Evolutionary conservation across 2,888 invertebrate genomes (phyloP).

Genomic region (Polydrusus cervinus): DNA sequence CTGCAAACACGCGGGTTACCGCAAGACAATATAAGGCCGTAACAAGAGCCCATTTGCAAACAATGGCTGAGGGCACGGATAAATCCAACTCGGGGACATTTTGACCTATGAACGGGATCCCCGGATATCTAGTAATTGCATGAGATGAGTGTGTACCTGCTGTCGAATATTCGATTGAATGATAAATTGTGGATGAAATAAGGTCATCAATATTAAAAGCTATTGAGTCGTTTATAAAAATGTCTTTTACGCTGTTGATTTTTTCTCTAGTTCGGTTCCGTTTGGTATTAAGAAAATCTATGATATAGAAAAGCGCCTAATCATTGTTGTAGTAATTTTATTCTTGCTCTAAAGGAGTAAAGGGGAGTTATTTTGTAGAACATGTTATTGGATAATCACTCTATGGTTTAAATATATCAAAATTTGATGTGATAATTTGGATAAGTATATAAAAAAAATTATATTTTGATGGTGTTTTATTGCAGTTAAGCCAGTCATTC

Average conservation of each 20-base stretch:
- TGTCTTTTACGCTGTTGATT: background rate
- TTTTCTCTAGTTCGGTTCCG: background rate
- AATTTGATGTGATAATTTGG: too few relatives aligned
- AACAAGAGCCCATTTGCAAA: constrained; percentile 70
- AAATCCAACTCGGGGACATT: constrained; percentile 65
- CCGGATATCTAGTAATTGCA: constrained; percentile 52
- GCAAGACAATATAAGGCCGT: constrained; percentile 67
- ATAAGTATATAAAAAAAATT: too few relatives aligned
- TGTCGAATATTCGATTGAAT: constrained; percentile 37
- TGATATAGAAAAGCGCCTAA: too few relatives aligned
- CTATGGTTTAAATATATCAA: too few relatives aligned
- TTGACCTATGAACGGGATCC: constrained; percentile 65
- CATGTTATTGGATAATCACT: too few relatives aligned
- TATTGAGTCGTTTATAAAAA: background rate
- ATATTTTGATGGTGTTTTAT: background rate
- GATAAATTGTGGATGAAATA: constrained; percentile 17
- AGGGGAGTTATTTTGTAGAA: too few relatives aligned
- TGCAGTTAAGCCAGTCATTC: constrained; percentile 13
- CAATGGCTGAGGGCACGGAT: constrained; percentile 67
- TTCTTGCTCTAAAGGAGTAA: too few relatives aligned
- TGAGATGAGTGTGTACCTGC: constrained; percentile 43
- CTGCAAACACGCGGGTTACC: constrained; percentile 53
- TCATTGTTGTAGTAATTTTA: too few relatives aligned
- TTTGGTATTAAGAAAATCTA: background rate
- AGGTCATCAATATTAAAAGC: background rate